Conservation (phyloP, 2,797 vertebrate species). For the Serranus cabrilla region DNA sequence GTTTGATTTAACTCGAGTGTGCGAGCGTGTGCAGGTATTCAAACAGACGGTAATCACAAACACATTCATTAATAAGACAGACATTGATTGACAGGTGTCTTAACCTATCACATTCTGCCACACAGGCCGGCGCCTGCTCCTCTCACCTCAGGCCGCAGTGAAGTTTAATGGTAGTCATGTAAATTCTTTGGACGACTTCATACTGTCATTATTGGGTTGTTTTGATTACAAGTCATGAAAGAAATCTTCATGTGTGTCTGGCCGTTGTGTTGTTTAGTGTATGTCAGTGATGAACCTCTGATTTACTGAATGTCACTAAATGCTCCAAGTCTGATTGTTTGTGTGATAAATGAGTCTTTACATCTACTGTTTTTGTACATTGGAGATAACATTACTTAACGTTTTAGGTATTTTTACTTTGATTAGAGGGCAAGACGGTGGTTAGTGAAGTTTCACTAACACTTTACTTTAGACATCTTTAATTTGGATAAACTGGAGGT, state of each 20-base stretch:
- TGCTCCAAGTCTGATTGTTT: neutral
- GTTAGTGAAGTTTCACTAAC: slow-evolving; percentile 71
- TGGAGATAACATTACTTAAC: slow-evolving; percentile 18
- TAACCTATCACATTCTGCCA: slow-evolving; percentile 22
- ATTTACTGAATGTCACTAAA: slow-evolving; percentile 3
- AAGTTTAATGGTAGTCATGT: slow-evolving; percentile 36
- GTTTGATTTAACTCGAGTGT: slow-evolving; percentile 12
- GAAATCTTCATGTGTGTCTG: slow-evolving; percentile 28
- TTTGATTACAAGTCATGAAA: slow-evolving; percentile 66
- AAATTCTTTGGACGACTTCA: slow-evolving; percentile 44
- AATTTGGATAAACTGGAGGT: slow-evolving; percentile 74
- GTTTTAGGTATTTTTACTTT: slow-evolving; percentile 44
- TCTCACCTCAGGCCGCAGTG: slow-evolving; percentile 53
- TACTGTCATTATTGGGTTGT: slow-evolving; percentile 63
- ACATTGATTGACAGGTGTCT: slow-evolving; percentile 45
- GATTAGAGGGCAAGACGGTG: slow-evolving; percentile 69
- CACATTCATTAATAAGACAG: neutral
- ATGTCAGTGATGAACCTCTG: neutral
- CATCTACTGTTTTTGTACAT: slow-evolving; percentile 18
- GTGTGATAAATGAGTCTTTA: slow-evolving; percentile 6
- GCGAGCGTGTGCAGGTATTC: neutral
- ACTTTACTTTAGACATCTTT: slow-evolving; percentile 67
- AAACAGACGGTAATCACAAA: slow-evolving; percentile 3
- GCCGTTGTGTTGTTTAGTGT: slow-evolving; percentile 28
- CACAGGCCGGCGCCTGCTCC: slow-evolving; percentile 43